Percentiles rank a stretch among this genome's conserved stretches.
Evolutionary conservation across 2,888 invertebrate genomes (phyloP).

Genomic region (Tridacna crocea): DNA sequence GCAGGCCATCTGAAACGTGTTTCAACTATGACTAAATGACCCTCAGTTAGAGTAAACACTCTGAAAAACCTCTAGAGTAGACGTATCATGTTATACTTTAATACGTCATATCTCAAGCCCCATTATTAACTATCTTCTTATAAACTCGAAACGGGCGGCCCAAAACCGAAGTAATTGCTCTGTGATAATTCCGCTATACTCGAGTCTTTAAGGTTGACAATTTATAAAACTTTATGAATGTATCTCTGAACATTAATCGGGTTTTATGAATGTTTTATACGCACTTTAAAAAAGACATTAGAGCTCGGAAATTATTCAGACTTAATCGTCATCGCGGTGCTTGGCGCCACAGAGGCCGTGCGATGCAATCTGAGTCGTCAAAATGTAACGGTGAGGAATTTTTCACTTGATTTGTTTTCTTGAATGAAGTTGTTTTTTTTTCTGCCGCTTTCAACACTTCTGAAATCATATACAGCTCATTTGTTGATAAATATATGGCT

Average conservation of each 20-base stretch:
- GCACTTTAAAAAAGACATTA: conserved; percentile 20
- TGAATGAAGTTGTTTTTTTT: not conserved
- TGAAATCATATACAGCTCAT: not conserved
- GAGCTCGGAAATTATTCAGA: conserved; percentile 11
- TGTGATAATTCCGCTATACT: conserved; percentile 15
- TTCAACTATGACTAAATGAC: no score
- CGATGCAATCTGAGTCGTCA: conserved; percentile 18
- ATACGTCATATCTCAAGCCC: conserved; percentile 6
- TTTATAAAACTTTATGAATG: conserved; percentile 21
- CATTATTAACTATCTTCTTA: conserved; percentile 1
- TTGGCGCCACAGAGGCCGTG: conserved; percentile 20
- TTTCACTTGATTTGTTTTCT: conserved; percentile 1
- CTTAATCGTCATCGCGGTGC: conserved; percentile 15
- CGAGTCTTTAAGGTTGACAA: conserved; percentile 29
- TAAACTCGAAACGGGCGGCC: conserved; percentile 20
- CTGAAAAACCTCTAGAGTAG: not conserved
- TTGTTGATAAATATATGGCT: no score
- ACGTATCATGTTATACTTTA: conserved; percentile 2
- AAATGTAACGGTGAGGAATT: conserved; percentile 16
- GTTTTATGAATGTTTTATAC: conserved; percentile 33
- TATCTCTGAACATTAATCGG: conserved; percentile 26
- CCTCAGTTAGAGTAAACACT: not conserved
- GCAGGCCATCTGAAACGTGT: no score
- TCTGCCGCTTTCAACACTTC: not conserved
- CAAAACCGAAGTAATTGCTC: conserved; percentile 17